Conservation (phyloP, 2,797 vertebrate genomes). For the Coracias cyanogaster region DNA sequence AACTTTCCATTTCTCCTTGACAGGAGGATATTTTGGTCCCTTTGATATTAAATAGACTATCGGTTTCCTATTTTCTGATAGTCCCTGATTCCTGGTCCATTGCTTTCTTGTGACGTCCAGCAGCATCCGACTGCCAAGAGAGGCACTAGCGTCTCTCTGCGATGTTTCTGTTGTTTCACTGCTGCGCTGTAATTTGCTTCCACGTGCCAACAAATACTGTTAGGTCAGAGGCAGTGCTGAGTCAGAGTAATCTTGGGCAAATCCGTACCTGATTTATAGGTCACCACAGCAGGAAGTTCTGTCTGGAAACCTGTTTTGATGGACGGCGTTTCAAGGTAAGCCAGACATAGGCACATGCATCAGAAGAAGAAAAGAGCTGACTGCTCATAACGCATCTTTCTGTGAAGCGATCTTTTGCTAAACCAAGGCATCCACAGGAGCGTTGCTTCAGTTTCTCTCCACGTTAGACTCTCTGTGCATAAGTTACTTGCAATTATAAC, state of each 20-base stretch:
- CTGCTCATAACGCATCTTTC: not conserved
- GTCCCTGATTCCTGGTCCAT: not conserved
- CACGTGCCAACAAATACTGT: not conserved
- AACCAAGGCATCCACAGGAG: not conserved
- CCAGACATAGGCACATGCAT: not conserved
- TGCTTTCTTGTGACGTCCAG: not conserved
- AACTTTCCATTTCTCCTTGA: not conserved
- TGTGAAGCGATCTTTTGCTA: not conserved
- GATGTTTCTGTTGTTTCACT: not conserved
- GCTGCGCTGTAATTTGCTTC: not conserved
- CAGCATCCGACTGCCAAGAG: not conserved
- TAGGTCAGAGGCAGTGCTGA: not conserved
- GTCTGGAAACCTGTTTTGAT: not conserved
- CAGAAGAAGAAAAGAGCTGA: not conserved
- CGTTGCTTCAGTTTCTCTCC: not conserved
- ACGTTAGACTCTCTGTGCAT: not conserved
- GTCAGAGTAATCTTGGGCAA: not conserved
- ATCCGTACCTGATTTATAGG: conserved; percentile 1
- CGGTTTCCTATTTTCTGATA: not conserved
- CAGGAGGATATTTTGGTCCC: not conserved
- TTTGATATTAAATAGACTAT: not conserved
- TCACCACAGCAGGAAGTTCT: not conserved
- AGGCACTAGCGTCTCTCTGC: not conserved
- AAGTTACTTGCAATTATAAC: not conserved
- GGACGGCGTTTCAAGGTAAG: not conserved